Evolutionary conservation across 2,888 invertebrate species (phyloP), one percentile per base, ranked within the genome.

Genomic region (Spatulosminthurus flaviceps): DNA sequence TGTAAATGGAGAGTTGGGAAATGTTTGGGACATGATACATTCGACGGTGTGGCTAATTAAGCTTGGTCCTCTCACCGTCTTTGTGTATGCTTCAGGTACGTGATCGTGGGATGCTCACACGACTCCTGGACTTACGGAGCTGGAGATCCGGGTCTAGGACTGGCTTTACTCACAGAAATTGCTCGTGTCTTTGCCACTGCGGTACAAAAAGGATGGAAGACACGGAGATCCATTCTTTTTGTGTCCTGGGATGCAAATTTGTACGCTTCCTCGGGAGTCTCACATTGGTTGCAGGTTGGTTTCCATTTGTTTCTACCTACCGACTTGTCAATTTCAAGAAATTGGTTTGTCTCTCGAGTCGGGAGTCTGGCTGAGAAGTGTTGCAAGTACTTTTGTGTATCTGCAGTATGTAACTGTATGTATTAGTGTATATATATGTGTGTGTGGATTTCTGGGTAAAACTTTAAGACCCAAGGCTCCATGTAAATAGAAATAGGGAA

Each of bases 181-280:
- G 82, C 82, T 19, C 81, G 82, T 73, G 82, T 81, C 75, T 85
- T 85, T 79, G 82, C 84, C 19, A 43, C 80, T 43, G 79, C 83
- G n/a, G 85, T 84, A 26, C 82, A 82, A 60, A 83, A 82, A 69
- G 85, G 85, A 66, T 85, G 84, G 84, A 84, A 80, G 77, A 82
- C 85, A 0, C 66, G 85, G 67, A 79, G 85, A 80, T 84, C 83
- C 26, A 83, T 85, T 78, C 72, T 85, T 60, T 85, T 85, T 80
- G 80, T 85, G 77, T 83, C 83, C 16, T 85, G 83, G 83, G 84
- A 85, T 81, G 84, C 83, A 71, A 83, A 83, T 83, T 81, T 85
- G 79, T 83, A 83, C 79, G 84, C 82, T 51, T 81, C 81, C 43
- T 79, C 82, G 28, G 85, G 85, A 66, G 82, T 84, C 29, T 81